Evolutionary conservation across 2,113 vertebrate genomes (phyloP).

Genomic region (Tupaia tana): DNA sequence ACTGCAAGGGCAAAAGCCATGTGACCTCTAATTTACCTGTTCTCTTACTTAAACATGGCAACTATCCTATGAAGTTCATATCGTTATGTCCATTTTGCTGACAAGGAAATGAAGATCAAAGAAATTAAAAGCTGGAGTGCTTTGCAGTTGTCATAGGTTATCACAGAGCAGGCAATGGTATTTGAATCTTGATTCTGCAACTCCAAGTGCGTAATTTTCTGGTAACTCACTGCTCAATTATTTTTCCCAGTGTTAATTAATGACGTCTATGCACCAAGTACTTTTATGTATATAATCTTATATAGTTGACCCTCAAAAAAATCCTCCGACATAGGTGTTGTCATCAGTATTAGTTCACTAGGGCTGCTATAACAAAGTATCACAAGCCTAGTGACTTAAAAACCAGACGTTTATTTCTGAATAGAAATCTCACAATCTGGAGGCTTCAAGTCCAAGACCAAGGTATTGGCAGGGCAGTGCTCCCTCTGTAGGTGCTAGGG

Average conservation of each 20-base stretch:
- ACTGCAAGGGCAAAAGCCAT: not conserved
- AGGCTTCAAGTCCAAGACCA: not conserved
- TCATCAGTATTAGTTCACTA: not conserved
- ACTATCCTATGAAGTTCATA: not conserved
- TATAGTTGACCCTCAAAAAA: constrained; percentile 20
- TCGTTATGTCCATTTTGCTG: not conserved
- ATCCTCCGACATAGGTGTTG: not conserved
- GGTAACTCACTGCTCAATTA: not conserved
- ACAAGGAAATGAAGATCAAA: not conserved
- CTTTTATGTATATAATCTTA: not conserved
- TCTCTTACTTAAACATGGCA: not conserved
- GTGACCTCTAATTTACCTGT: not conserved
- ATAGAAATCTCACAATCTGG: not conserved
- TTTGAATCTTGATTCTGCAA: not conserved
- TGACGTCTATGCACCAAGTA: not conserved
- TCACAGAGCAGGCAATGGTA: not conserved
- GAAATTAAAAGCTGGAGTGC: not conserved
- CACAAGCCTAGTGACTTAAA: not conserved
- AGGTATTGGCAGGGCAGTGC: rapidly evolving
- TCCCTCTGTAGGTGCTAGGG: not conserved
- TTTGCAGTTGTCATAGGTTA: not conserved
- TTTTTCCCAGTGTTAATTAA: constrained; percentile 15
- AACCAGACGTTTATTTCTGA: not conserved
- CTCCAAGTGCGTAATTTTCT: not conserved
- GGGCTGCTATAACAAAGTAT: not conserved